Conservation (phyloP, 37 sponge, comb jelly and placozoan genomes). For the Cliona cf. orientalis region DNA sequence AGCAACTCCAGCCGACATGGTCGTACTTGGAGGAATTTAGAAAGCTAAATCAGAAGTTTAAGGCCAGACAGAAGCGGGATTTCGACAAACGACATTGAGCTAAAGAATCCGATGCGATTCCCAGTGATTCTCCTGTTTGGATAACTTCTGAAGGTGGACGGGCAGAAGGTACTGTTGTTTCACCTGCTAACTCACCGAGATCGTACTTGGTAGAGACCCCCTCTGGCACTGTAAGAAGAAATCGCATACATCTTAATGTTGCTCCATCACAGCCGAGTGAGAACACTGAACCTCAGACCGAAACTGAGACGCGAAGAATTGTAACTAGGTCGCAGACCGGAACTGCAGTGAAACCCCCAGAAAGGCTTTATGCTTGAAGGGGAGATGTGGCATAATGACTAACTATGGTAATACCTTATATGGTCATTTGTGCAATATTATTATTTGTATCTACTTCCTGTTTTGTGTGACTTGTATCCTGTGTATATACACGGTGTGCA, state of each 20-base stretch:
- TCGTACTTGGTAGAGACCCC: constrained; percentile 29
- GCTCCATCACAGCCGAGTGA: too few relatives aligned
- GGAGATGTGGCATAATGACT: constrained; percentile 15
- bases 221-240: constrained; percentile 24
- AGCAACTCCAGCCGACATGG: constrained; percentile 24
- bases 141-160: not conserved
- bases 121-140: constrained; percentile 28
- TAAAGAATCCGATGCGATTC: not conserved
- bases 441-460: too few relatives aligned
- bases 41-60: constrained; percentile 2
- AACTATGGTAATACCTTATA: too few relatives aligned
- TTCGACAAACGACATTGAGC: constrained; percentile 28
- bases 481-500: too few relatives aligned
- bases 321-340: not conserved
- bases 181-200: too few relatives aligned
- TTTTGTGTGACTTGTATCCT: too few relatives aligned
- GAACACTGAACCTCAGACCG: too few relatives aligned
- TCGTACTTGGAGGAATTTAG: constrained; percentile 21
- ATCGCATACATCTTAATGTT: not conserved
- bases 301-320: not conserved
- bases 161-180: not conserved
- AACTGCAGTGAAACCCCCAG: not conserved
- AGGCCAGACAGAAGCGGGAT: constrained; percentile 15
- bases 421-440: too few relatives aligned
- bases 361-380: constrained; percentile 2